Base-by-base conservation (phyloP, 2,888 invertebrate species). In the Lymantria monacha region DNA sequence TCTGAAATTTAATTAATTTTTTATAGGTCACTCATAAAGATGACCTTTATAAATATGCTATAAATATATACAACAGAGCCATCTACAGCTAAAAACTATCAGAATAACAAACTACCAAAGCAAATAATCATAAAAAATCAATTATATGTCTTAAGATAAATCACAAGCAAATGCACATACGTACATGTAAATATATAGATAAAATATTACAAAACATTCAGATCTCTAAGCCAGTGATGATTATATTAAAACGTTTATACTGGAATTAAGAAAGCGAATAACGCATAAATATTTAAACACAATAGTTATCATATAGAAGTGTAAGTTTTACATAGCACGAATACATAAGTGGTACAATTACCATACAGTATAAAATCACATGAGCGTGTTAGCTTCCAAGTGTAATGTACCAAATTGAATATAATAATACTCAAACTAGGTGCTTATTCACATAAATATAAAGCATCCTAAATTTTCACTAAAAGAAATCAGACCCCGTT, bases 181-280 rank as follows among this genome's bases (percentile, higher is more conserved):
- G 5, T 3, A 22, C 22, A 22, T 22, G 22, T 5, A 22, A 22
- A 3, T 2, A 22, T 5, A 22, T 22, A 22, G 22, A 22, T 22
- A 22, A 22, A 22, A 22, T n/a, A 22, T 22, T 22, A 22, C 22
- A 22, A 22, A 22, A 22, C 22, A n/a, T 22, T 2, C 5, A 22
- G 22, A 22, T 22, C 5, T 22, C 22, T 22, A 22, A 22, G 5
- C n/a, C 22, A 22, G 22, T 3, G 22, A 22, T 22, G 22, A 22
- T 22, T 22, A 22, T 22, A 3, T 54, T 51, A 30, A 48, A 56
- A 63, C 52, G 47, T 52, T 49, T 33, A 52, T 48, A 49, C 43
- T 44, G 54, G n/a, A 48, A 49, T 56, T 56, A 54, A 59, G 69
- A 66, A 63, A 70, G 62, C 59, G 51, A 59, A 61, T 53, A 53